phyloP scores from a whole-genome alignment of 2,888 invertebrate species.

The Eupithecia inturbata region DNA sequence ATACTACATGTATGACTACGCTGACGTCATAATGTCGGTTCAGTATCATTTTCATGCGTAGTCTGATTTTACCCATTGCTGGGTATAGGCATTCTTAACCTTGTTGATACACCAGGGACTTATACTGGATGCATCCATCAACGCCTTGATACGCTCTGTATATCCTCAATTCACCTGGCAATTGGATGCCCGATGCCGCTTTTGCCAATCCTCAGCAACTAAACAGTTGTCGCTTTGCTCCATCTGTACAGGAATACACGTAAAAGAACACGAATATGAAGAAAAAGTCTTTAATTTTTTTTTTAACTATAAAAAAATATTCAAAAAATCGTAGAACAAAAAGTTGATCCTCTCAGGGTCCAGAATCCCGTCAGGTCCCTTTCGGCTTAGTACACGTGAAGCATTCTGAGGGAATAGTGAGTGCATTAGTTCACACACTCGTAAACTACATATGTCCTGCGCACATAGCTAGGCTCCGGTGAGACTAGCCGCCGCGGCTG shows the following conservation, averaged over 20 bases:
- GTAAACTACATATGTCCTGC: background rate
- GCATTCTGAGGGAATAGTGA: background rate
- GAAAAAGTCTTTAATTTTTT: no score
- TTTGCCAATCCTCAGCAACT: background rate
- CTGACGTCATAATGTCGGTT: background rate
- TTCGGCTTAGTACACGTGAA: no score
- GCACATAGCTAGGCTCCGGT: background rate
- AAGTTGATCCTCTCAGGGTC: no score
- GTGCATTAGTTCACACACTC: background rate
- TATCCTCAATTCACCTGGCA: background rate
- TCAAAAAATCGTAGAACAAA: no score
- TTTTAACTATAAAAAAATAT: no score
- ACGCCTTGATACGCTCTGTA: background rate
- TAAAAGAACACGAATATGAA: no score
- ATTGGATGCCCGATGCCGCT: background rate
- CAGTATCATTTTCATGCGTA: background rate
- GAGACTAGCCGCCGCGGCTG: background rate
- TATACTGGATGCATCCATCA: background rate
- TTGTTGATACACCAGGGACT: background rate
- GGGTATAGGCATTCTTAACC: no score
- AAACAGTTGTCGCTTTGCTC: background rate
- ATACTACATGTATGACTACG: no score
- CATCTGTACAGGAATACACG: background rate
- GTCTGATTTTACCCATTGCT: no score
- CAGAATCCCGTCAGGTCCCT: no score